Base-by-base conservation (phyloP, 2,797 vertebrate genomes). In the Anniella stebbinsi region DNA sequence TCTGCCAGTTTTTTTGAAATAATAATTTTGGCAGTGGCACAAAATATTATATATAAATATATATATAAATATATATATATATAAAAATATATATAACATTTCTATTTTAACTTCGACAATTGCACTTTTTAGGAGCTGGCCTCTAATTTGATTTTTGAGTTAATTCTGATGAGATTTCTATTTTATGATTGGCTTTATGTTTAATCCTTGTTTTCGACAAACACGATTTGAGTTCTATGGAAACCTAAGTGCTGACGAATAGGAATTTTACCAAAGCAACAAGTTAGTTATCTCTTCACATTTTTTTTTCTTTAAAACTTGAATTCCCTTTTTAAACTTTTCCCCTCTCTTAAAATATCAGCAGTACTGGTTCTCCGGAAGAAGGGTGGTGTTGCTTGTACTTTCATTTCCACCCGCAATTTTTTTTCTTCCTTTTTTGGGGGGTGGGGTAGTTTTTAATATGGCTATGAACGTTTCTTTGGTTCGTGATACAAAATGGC, bases 401-500 rank as follows among this genome's bases (percentile, higher is more conserved):
- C 95, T 96, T 92, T 89, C 84, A 93, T 92, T 95, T 94, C 96
- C 94, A 87, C 15, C 25, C 76, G 28, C 45, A 45, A 5, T 1
- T 84, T 84, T 84, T 63, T 96, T 92, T 90, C n/a, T 45, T 9
- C 13, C n/a, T 95, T 84, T 92, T 93, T n/a, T n/a, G n/a, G n/a
- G n/a, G n/a, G n/a, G n/a, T n/a, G n/a, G n/a, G n/a, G 96, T 94
- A 87, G 11, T 80, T 89, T 73, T 45, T 85, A 97, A 95, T 95
- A 98, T 98, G 98, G 98, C 99, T 93, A 97, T 99, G 95, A 99
- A 98, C 96, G 98, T 99, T 97, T 97, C 98, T 95, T 97, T 99
- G 98, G 98, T 99, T 93, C 98, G 99, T 91, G 99, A 99, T 97
- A 98, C 98, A 97, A 99, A 99, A 98, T 99, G 99, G 99, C 98